Evolutionary conservation across 2,797 vertebrate species (phyloP).

Genomic region (Tamandua tetradactyla): DNA sequence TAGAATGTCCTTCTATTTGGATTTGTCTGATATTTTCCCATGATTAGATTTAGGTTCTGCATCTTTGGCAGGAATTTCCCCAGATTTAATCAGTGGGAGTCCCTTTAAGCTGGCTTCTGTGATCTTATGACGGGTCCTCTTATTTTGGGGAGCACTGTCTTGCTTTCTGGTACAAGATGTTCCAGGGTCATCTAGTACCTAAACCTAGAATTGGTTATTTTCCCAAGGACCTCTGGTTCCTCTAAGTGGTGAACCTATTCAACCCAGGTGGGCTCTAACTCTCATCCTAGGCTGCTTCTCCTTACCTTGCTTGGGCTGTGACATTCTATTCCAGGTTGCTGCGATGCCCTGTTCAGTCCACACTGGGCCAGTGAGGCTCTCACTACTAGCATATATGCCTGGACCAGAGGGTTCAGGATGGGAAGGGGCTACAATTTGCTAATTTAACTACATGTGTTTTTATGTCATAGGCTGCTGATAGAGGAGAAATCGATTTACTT

Average conservation of each 20-base stretch:
- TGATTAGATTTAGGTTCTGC: background rate
- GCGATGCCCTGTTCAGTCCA: fast-evolving
- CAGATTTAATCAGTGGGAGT: background rate
- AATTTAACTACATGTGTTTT: background rate
- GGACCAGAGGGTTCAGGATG: fast-evolving
- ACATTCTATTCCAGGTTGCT: background rate
- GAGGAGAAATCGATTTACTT: background rate
- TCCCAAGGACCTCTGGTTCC: background rate
- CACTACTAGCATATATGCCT: background rate
- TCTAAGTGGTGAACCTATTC: background rate
- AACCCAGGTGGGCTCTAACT: background rate
- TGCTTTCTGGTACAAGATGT: background rate
- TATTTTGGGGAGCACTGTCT: background rate
- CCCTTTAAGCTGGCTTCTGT: background rate
- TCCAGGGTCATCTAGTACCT: background rate
- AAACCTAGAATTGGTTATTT: background rate
- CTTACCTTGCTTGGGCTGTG: background rate
- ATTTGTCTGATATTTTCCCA: background rate
- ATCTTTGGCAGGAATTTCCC: background rate
- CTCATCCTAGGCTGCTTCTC: background rate
- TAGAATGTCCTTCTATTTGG: background rate
- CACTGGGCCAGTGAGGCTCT: background rate
- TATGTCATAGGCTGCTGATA: background rate
- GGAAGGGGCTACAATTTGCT: background rate
- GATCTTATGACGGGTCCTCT: background rate